phyloP scores from a whole-genome alignment of 2,888 invertebrate species.

The Epistrophe eligans region DNA sequence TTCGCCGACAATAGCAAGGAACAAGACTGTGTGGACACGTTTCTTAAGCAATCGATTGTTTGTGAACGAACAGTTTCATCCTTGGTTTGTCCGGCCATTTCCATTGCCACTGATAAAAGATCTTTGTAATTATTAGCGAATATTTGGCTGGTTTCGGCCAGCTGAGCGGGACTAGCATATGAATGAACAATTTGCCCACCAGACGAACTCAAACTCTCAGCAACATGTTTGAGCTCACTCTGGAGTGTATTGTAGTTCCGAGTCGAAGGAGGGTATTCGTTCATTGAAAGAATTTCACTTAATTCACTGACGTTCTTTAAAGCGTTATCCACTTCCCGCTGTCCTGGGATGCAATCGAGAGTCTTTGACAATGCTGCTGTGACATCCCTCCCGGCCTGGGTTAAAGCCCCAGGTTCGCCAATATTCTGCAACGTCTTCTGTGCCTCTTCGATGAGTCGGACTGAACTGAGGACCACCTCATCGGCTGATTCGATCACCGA shows the following conservation, averaged over 20 bases:
- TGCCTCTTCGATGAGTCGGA: constrained; percentile 92
- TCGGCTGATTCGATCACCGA: constrained; percentile 89
- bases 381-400: constrained; percentile 90
- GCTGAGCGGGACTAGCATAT: constrained; percentile 88
- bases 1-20: constrained; percentile 94
- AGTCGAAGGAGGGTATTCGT: constrained; percentile 90
- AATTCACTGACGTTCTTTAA: constrained; percentile 92
- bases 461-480: constrained; percentile 91
- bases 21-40: constrained; percentile 94
- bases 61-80: constrained; percentile 90
- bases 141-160: constrained; percentile 90
- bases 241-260: constrained; percentile 93
- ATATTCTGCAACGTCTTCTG: constrained; percentile 85
- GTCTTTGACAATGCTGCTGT: constrained; percentile 86
- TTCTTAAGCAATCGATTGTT: constrained; percentile 94
- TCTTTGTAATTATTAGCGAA: constrained; percentile 92
- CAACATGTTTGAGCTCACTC: constrained; percentile 92
- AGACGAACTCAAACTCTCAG: constrained; percentile 92
- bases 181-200: constrained; percentile 93
- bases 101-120: constrained; percentile 91
- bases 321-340: constrained; percentile 96
- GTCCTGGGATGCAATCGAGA: constrained; percentile 95
- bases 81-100: constrained; percentile 93
- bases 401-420: constrained; percentile 84
- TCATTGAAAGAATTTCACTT: constrained; percentile 89